Evolutionary conservation across 2,797 vertebrate genomes (phyloP).

Genomic region (Leucoraja ocellata): DNA sequence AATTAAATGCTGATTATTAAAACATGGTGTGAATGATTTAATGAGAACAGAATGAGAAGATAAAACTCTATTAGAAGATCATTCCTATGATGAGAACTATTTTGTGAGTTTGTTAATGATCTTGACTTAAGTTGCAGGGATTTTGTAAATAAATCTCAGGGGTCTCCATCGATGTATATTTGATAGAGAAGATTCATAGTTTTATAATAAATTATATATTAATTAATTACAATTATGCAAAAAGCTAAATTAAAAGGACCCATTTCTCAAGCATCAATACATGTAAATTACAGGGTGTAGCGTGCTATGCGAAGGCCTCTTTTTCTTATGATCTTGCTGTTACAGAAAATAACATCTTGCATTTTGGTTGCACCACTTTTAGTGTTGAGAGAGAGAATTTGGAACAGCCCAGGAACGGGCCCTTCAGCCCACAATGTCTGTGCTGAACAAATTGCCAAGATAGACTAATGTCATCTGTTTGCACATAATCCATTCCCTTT

Average conservation of each 20-base stretch:
- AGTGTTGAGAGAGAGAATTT: too few relatives aligned
- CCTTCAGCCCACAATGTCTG: too few relatives aligned
- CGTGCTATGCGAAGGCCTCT: background rate
- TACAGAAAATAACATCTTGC: background rate
- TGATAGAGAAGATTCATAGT: background rate
- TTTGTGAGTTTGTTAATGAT: constrained; percentile 15
- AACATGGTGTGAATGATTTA: background rate
- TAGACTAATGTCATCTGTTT: too few relatives aligned
- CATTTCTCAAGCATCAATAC: background rate
- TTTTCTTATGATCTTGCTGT: background rate
- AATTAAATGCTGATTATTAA: constrained; percentile 18
- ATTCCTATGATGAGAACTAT: background rate
- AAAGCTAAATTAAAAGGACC: background rate
- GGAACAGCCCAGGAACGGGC: too few relatives aligned
- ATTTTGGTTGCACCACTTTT: background rate
- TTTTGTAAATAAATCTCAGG: background rate
- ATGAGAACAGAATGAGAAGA: background rate
- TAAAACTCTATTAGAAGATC: constrained; percentile 16
- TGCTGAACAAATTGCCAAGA: too few relatives aligned
- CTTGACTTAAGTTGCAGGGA: background rate
- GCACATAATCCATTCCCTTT: too few relatives aligned
- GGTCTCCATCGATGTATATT: background rate
- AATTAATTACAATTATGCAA: background rate
- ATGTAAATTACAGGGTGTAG: background rate
- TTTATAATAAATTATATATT: constrained; percentile 9